Conservation (phyloP, 2,113 vertebrate genomes). For the Shinisaurus crocodilurus region DNA sequence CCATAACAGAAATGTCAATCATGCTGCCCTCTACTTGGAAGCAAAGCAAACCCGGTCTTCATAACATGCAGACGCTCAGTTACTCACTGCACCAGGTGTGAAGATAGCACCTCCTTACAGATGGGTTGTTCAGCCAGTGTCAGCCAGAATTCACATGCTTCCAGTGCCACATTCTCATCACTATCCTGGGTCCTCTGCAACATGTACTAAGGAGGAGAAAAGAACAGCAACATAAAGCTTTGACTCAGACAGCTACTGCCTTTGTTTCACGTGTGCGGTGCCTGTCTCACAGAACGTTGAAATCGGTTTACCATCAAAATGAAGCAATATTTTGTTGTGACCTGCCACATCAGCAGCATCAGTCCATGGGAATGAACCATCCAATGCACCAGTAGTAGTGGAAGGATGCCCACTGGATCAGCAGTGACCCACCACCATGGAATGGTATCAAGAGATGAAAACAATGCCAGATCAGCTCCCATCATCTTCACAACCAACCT, state of each 20-base stretch:
- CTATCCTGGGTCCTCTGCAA: constrained; percentile 94
- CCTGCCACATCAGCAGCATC: not conserved
- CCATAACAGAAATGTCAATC: not conserved
- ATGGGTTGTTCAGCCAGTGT: constrained; percentile 95
- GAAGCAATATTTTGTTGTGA: not conserved
- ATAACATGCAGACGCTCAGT: not conserved
- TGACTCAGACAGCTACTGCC: not conserved
- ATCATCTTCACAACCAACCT: too few relatives aligned
- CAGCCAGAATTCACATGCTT: constrained; percentile 98
- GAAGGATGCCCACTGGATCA: not conserved
- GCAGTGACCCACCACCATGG: not conserved
- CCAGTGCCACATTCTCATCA: constrained; percentile 93
- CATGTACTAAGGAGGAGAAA: constrained; percentile 84
- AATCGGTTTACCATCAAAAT: not conserved
- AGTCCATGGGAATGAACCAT: not conserved
- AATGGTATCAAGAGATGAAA: not conserved
- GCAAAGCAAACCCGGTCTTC: not conserved
- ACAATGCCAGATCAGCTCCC: not conserved
- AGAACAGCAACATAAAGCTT: not conserved
- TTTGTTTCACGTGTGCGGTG: not conserved
- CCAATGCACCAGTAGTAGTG: not conserved
- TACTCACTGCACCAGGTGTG: constrained; percentile 92
- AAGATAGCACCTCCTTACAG: constrained; percentile 93
- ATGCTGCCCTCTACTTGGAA: not conserved
- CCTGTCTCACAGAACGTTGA: not conserved